Base-by-base conservation (phyloP, 2,888 invertebrate species). In the Drosophila kanekoi region DNA sequence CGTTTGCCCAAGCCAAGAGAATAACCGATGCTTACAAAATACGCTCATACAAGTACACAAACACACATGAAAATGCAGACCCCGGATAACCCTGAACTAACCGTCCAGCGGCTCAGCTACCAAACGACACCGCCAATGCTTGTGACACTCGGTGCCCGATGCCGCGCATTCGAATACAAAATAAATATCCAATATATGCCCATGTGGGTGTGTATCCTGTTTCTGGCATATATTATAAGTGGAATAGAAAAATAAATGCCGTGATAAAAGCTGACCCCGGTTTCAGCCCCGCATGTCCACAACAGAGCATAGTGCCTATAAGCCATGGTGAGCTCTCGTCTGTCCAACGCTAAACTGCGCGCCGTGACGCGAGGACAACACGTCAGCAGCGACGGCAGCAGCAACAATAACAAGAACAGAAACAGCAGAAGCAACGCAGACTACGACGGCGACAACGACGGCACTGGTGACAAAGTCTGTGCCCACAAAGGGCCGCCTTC, bases 151-250 rank as follows among this genome's bases (percentile, higher is more conserved):
- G 69, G 77, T 81, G 89, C 77, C 79, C 89, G 75, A 74, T 66
- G 69, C 72, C 79, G 67, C 73, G 80, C 81, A 81, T 87, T 79
- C 81, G 82, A 88, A 88, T 81, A 88, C 83, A 90, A 87, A 88
- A 91, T 87, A 90, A 88, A 91, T 90, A 90, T 89, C 83, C 79
- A 77, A 85, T 85, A 85, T 77, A 82, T 89, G 87, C 79, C 74
- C 81, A 83, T 76, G 79, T 87, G 79, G 74, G 78, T 79, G 72
- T 90, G 86, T 90, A 88, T 89, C 90, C 89, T 90, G 90, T 89
- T 89, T 87, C 82, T 89, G 90, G 91, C 91, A 91, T 89, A 89
- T 89, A 91, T 90, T 89, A 90, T 90, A 89, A 90, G 87, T 87
- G 84, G 79, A 89, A 89, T 88, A 89, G 86, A 90, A 91, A 89